phyloP scores from a whole-genome alignment of 2,797 vertebrate species.

The Falco peregrinus region DNA sequence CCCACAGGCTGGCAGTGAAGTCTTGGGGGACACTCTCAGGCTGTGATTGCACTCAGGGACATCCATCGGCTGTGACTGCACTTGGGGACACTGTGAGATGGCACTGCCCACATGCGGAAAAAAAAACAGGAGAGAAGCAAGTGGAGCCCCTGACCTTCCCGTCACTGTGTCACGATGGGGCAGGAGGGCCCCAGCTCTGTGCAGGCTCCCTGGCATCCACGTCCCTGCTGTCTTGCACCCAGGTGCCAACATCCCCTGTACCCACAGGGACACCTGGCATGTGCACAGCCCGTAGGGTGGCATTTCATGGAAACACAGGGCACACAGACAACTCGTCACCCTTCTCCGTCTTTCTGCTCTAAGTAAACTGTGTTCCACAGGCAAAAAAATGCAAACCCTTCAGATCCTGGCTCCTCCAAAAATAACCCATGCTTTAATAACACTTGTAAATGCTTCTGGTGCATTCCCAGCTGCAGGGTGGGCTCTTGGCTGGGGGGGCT shows the following conservation, averaged over 20 bases:
- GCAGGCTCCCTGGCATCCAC: neutral
- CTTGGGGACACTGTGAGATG: neutral
- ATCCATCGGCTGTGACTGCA: neutral
- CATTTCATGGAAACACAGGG: neutral
- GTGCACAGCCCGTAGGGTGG: neutral
- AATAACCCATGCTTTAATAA: conserved; percentile 48
- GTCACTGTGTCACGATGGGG: fast-evolving
- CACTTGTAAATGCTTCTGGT: conserved; percentile 49
- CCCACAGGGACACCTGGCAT: neutral
- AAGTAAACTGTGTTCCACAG: conserved; percentile 42
- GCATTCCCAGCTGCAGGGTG: conserved; percentile 62
- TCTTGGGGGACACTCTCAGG: neutral
- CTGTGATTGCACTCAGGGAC: neutral
- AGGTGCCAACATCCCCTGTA: neutral
- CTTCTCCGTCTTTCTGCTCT: neutral
- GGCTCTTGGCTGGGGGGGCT: neutral
- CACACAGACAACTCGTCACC: fast-evolving
- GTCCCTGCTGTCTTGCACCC: neutral
- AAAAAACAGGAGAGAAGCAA: neutral
- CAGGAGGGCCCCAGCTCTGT: neutral
- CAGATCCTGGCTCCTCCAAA: conserved; percentile 31
- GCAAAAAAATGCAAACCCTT: conserved; percentile 53
- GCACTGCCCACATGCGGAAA: neutral
- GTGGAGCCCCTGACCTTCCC: neutral
- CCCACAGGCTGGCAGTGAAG: neutral